These are phyloP conservation scores for Grapholita molesta DNA, from an alignment of 1,140 invertebrate species.

Conservation along the genomic window DNA sequence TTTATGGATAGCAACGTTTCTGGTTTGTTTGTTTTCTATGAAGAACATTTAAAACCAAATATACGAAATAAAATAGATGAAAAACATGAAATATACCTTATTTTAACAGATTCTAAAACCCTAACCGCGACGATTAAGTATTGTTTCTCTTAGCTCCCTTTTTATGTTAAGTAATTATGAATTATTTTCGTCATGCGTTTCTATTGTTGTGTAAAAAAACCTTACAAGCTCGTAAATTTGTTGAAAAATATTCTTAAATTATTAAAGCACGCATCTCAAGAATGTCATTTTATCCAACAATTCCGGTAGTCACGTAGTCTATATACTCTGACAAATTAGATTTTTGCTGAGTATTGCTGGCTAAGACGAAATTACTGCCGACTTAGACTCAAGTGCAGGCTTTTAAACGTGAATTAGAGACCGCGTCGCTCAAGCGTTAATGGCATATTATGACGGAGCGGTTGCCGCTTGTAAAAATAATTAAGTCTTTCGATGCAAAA, in stretches of 20 bases:
- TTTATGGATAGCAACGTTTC: too few relatives aligned
- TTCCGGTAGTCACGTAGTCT: conserved; percentile 57
- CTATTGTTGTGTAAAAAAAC: neutral
- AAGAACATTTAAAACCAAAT: neutral
- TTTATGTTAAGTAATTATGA: neutral
- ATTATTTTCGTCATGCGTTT: neutral
- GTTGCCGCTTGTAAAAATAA: conserved; percentile 64
- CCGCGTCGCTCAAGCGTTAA: conserved; percentile 69
- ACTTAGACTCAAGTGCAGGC: conserved; percentile 75
- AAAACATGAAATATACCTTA: neutral
- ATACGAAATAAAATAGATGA: neutral
- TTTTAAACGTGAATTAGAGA: conserved; percentile 75
- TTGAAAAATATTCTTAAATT: neutral
- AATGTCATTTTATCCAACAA: conserved; percentile 25
- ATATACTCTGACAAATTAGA: conserved; percentile 73
- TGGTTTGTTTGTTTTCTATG: too few relatives aligned
- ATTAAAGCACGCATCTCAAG: neutral
- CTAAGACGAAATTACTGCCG: conserved; percentile 74
- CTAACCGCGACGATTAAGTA: neutral
- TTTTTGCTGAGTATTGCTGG: conserved; percentile 69
- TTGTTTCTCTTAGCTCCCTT: neutral
- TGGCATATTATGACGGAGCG: conserved; percentile 71
- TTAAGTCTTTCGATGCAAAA: conserved; percentile 32
- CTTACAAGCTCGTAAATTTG: neutral
- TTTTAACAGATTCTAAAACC: neutral